Evolutionary conservation across 2,113 vertebrate species (phyloP), one percentile per base, ranked within the genome.

Genomic region (Scatophagus argus): DNA sequence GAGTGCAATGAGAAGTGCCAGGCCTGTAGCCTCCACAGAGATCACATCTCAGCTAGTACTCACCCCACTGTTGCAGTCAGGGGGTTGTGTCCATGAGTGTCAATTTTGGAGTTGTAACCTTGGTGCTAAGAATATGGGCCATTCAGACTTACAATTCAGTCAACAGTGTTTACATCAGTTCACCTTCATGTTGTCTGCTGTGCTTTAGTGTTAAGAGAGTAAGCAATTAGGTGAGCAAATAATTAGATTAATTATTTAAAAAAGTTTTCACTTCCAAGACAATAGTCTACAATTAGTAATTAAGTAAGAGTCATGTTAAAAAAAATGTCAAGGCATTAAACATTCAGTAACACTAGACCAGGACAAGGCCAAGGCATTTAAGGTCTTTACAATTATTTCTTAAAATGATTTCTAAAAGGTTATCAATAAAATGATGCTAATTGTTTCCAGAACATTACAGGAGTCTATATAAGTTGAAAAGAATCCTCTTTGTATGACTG

Each of bases 21-120:
- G 8, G 8, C 5, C 32, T 58, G 32, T 29, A 10, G 47, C 8
- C 1, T 43, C 21, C 23, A 31, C 36, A 54, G 34, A 41, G 61
- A 38, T n/a, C 27, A 25, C 31, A 31, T 6, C 29, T 55, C 54
- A 36, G 29, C 55, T 12, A 32, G 36, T 16, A 58, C 61, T 41
- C 52, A 43, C 55, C 81, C 63, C 21, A 38, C 81, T 77, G 70
- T 65, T 68, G 63, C 54, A 63, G 29, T 16, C 60, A n/a, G n/a
- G n/a, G n/a, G n/a, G n/a, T n/a, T 9, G 36, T 19, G 16, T 29
- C 32, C 32, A 63, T 47, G 5, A 72, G 47, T 10, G n/a, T 61
- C 34, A 12, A n/a, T 61, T 65, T 61, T 56, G 29, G 7, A 14
- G 31, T 6, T 55, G 1, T n/a, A 49, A 32, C n/a, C n/a, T n/a